Conservation (phyloP, 1,140 invertebrate species). For the Tyrophagus putrescentiae region DNA sequence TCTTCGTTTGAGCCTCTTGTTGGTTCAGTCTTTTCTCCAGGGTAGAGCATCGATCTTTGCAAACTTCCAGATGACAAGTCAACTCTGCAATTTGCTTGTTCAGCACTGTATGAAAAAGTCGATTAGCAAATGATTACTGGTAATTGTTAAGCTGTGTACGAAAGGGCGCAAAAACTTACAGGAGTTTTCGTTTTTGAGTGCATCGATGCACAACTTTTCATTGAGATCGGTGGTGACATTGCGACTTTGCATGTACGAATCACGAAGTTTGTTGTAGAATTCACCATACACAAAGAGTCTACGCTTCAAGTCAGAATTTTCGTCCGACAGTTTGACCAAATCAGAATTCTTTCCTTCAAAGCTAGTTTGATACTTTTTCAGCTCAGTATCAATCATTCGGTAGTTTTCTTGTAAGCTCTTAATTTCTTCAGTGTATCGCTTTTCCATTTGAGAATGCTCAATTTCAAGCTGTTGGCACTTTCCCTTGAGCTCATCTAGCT, state of each 20-base stretch:
- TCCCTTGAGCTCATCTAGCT: background rate
- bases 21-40: background rate
- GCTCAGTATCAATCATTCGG: background rate
- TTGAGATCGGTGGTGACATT: background rate
- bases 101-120: background rate
- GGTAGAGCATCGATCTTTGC: background rate
- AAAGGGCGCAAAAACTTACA: background rate
- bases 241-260: background rate
- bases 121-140: background rate
- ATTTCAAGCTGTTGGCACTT: background rate
- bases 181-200: background rate
- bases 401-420: slow-evolving; percentile 1
- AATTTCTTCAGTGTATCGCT: background rate
- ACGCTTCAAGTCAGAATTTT: slow-evolving; percentile 12
- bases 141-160: background rate
- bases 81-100: background rate
- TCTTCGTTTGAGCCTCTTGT: background rate
- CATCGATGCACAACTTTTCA: slow-evolving; percentile 1
- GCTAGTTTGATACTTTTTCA: background rate
- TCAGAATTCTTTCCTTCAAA: slow-evolving; percentile 4
- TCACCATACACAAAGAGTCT: slow-evolving; percentile 12
- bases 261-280: background rate
- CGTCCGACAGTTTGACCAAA: background rate
- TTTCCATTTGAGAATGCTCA: background rate
- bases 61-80: background rate